phyloP scores from a whole-genome alignment of 64 coral and sea anemone species.

The Pachyseris speciosa region DNA sequence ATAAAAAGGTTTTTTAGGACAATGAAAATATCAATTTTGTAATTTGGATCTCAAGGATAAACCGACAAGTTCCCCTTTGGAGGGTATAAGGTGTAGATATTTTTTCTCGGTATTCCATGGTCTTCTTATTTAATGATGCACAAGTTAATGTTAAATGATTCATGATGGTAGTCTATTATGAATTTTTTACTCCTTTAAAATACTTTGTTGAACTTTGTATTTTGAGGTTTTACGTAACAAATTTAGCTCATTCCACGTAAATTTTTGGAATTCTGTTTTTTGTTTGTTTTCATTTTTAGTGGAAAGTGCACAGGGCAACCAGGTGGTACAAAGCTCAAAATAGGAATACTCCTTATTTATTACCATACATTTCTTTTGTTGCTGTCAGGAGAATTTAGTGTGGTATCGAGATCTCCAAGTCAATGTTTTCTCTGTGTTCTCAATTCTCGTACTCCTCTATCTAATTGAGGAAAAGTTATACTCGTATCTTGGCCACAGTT shows the following conservation, averaged over 20 bases:
- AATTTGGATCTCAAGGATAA: background rate
- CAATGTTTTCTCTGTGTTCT: no score
- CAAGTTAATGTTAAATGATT: slow-evolving; percentile 1
- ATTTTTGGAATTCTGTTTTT: no score
- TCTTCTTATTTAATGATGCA: slow-evolving; percentile 33
- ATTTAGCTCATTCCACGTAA: no score
- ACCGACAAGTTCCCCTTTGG: background rate
- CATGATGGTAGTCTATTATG: background rate
- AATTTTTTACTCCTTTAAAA: background rate
- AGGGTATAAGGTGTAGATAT: slow-evolving; percentile 1
- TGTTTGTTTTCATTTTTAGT: background rate
- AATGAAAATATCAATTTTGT: background rate
- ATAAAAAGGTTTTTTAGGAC: background rate
- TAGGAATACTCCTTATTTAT: background rate
- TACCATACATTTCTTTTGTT: background rate
- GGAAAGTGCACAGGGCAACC: background rate
- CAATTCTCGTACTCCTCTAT: no score
- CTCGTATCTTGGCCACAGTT: background rate
- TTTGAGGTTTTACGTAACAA: background rate
- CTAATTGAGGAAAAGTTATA: no score
- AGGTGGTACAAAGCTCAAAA: background rate
- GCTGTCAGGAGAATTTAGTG: background rate
- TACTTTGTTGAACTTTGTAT: background rate
- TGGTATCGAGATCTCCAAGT: background rate
- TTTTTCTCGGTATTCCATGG: background rate